These are phyloP conservation scores for Nineta flava DNA, from an alignment of 2,888 invertebrate species.

Conservation along the genomic window DNA sequence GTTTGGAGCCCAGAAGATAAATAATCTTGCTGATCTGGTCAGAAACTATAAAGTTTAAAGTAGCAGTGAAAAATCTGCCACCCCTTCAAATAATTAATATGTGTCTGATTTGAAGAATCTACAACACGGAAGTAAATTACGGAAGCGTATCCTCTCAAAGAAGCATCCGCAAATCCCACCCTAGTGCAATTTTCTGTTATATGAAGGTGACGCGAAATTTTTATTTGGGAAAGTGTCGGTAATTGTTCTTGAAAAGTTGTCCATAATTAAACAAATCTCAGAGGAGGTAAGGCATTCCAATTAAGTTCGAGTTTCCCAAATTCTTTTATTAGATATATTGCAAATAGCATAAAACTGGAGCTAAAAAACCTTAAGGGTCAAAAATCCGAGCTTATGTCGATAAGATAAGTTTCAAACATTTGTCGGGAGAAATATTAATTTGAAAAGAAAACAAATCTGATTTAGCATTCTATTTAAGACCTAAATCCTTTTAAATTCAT, in stretches of 20 bases:
- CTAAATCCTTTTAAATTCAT: conserved; percentile 9
- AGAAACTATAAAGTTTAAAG: background rate
- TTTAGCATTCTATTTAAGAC: conserved; percentile 9
- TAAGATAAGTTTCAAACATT: conserved; percentile 15
- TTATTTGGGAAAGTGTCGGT: conserved; percentile 1
- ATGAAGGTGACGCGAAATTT: conserved; percentile 6
- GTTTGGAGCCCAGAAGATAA: background rate
- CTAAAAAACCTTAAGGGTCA: conserved; percentile 15
- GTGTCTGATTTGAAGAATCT: background rate
- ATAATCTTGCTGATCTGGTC: background rate
- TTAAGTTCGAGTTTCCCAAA: conserved; percentile 9
- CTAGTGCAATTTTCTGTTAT: background rate
- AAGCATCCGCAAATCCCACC: conserved; percentile 5
- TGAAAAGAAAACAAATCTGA: conserved; percentile 7
- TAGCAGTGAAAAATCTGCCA: background rate
- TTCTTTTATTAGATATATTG: conserved; percentile 15
- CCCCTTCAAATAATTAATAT: background rate
- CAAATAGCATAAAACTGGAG: conserved; percentile 11
- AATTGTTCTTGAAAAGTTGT: conserved; percentile 5
- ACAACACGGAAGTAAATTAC: background rate
- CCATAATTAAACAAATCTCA: conserved; percentile 7
- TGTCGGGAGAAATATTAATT: background rate
- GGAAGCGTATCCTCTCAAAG: background rate
- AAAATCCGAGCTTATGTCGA: conserved; percentile 12
- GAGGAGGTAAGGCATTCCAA: conserved; percentile 10